These are phyloP conservation scores for Elaphurus davidianus DNA, from an alignment of 2,113 vertebrate genomes.

Conservation along the genomic window DNA sequence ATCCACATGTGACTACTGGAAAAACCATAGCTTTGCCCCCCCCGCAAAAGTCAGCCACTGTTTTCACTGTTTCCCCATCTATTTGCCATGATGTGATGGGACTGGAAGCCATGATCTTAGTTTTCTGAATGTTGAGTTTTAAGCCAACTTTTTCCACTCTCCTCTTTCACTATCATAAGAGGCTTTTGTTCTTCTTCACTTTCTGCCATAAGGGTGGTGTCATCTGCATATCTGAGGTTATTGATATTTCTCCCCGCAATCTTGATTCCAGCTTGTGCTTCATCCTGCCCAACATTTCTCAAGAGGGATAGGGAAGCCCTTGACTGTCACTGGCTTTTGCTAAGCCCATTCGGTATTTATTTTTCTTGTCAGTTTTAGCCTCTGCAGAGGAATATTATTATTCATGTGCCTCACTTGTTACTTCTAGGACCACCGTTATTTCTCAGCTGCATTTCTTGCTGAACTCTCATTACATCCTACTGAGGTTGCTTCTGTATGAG, in stretches of 20 bases:
- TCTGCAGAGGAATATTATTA: neutral
- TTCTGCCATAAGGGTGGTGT: neutral
- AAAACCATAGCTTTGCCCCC: neutral
- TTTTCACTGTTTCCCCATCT: neutral
- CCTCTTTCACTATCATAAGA: neutral
- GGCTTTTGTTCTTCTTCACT: neutral
- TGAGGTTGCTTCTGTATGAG: neutral
- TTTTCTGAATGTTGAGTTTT: neutral
- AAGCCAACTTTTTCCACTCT: neutral
- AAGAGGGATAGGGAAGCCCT: neutral
- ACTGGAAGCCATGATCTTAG: neutral
- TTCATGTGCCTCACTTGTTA: neutral
- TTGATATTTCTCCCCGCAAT: neutral
- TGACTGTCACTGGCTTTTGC: neutral
- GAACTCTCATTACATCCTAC: neutral
- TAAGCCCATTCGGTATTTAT: neutral
- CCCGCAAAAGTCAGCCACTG: neutral
- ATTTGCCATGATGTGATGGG: neutral
- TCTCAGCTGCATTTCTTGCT: neutral
- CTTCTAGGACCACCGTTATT: neutral
- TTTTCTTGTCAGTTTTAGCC: slow-evolving; percentile 1
- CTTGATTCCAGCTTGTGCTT: neutral
- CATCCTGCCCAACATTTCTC: neutral
- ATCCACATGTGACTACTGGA: neutral
- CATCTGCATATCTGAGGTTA: neutral